Evolutionary conservation across 53 echinoderm and acorn worm species (phyloP), one percentile per base, ranked within the genome.

Genomic region (Henricia sp.): DNA sequence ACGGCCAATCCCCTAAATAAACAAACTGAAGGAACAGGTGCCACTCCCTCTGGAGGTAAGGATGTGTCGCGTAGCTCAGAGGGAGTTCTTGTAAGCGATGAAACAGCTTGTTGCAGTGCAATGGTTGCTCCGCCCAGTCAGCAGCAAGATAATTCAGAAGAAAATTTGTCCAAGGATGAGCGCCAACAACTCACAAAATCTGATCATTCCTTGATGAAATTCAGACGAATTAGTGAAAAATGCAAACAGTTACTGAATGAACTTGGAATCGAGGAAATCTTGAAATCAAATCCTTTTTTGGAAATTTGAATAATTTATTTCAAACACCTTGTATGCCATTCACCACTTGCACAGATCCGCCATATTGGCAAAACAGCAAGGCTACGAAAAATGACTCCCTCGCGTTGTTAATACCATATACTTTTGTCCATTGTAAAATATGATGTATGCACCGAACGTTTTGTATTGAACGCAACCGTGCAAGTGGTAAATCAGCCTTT

Each of bases 171-270:
- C 20, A 12, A 72, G 8, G 8, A 26, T 67, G 38, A 37, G 16
- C 14, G 3, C 67, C 40, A 67, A 39, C 19, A 37, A 65, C 9
- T 36, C 37, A 68, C 10, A 35, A 36, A 72, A 72, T 1, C 10
- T 0, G 53, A 52, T 32, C 14, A 34, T 38, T 37, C 27, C 28
- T 19, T 53, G 34, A 6, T 28, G 28, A 0, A 40, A 57, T 27
- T 76, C 27, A 43, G 19, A 26, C 16, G 17, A 9, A 23, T 57
- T 25, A 16, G 13, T 39, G 19, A 29, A 0, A 76, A 76, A 30
- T 58, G 58, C 29, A 11, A 41, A 21, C 20, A 26, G 27, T 26
- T 76, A 21, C 76, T 76, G 16, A 76, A 28, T 19, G 58, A 76
- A 27, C 58, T 58, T 2, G 58, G 58, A 20, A 25, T 76, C 39